phyloP scores from a whole-genome alignment of 2,113 vertebrate species.

The human region DNA sequence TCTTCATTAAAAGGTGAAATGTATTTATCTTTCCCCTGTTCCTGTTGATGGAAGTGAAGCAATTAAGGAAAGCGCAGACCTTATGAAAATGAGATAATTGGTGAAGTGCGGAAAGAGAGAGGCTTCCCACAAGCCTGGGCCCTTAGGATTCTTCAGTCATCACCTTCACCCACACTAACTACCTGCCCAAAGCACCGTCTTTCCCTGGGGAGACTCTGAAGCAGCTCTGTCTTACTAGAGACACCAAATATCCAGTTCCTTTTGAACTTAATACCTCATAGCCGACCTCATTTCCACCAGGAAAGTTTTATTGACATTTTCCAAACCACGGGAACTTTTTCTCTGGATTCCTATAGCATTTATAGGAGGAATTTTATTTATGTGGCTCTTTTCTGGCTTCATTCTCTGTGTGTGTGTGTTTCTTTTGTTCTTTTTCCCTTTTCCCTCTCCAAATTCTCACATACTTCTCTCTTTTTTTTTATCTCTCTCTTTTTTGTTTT shows the following conservation, averaged over 20 bases:
- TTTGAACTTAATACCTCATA: not conserved
- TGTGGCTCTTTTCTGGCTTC: not conserved
- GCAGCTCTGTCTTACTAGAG: too few species aligned
- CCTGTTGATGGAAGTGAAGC: conserved; percentile 34
- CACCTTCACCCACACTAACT: not conserved
- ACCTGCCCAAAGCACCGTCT: not conserved
- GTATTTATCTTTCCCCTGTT: not conserved
- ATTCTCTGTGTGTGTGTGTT: not conserved
- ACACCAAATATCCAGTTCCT: too few species aligned
- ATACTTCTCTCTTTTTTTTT: not conserved
- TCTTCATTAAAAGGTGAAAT: conserved; percentile 3
- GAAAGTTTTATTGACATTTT: not conserved
- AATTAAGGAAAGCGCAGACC: conserved; percentile 43
- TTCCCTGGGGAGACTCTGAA: not conserved
- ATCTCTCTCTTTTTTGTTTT: too few species aligned
- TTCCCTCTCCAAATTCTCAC: not conserved
- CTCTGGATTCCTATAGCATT: not conserved
- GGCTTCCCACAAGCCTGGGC: conserved; percentile 33
- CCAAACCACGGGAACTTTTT: not conserved
- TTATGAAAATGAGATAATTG: conserved; percentile 67
- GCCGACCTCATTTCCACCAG: not conserved
- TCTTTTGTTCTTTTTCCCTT: not conserved
- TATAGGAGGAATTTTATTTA: not conserved
- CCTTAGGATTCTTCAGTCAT: not conserved
- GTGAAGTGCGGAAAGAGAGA: not conserved